phyloP scores from a whole-genome alignment of 1,140 invertebrate species.

The Achatina immaculata region DNA sequence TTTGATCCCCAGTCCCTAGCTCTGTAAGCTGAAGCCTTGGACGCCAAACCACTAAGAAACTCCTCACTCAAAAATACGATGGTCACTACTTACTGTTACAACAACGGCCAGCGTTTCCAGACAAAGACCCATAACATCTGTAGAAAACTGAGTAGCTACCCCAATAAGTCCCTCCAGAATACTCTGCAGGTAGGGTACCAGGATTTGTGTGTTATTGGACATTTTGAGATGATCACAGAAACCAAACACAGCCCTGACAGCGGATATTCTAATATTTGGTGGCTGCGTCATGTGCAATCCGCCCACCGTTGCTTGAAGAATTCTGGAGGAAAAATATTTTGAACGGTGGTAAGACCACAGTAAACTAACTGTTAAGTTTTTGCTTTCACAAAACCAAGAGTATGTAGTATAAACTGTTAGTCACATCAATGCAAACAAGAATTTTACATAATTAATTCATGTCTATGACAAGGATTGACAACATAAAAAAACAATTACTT shows the following conservation, averaged over 20 bases:
- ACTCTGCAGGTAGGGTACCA: conserved; percentile 73
- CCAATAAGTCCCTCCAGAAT: conserved; percentile 74
- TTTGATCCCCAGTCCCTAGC: no score
- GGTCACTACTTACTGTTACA: conserved; percentile 75
- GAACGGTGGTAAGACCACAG: no score
- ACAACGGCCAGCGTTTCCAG: conserved; percentile 80
- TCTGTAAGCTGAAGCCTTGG: no score
- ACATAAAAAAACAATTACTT: no score
- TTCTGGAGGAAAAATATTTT: conserved; percentile 69
- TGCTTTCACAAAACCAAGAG: no score
- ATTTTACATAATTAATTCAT: no score
- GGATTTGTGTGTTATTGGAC: conserved; percentile 64
- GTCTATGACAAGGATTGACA: no score
- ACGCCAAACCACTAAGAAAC: no score
- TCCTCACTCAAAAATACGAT: no score
- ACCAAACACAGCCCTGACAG: conserved; percentile 72
- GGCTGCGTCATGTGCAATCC: conserved; percentile 76
- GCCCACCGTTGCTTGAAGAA: conserved; percentile 78
- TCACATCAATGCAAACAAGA: no score
- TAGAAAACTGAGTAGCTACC: conserved; percentile 74
- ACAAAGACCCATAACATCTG: conserved; percentile 78
- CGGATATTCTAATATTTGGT: conserved; percentile 72
- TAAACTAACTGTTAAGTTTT: no score
- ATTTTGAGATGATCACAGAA: conserved; percentile 76
- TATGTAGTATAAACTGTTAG: no score